Conservation (phyloP, 2,113 vertebrate genomes). For the Oriolus oriolus region DNA sequence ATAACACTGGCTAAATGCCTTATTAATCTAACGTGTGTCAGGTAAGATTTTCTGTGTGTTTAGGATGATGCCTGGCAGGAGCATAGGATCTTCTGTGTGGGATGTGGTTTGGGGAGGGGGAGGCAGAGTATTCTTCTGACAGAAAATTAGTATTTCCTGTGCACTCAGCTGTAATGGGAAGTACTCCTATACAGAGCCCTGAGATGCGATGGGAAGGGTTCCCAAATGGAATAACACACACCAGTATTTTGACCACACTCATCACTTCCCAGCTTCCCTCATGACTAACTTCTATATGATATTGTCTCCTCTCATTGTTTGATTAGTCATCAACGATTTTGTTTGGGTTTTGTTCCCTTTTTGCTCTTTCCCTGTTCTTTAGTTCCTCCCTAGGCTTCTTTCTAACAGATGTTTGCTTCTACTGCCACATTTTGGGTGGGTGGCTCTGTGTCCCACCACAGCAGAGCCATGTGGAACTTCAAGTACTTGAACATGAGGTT, state of each 20-base stretch:
- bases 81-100: background rate
- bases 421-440: background rate
- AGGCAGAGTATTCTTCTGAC: background rate
- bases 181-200: background rate
- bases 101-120: background rate
- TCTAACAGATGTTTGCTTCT: background rate
- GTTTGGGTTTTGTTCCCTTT: background rate
- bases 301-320: background rate
- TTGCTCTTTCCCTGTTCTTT: background rate
- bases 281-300: background rate
- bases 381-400: background rate
- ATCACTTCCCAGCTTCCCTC: background rate
- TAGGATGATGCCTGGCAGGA: background rate
- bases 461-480: background rate
- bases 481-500: background rate
- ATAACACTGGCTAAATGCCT: background rate
- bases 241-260: background rate
- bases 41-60: background rate
- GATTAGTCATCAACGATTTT: background rate
- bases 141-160: background rate
- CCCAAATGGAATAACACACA: background rate
- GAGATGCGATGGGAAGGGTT: background rate
- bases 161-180: background rate
- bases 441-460: background rate
- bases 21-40: constrained; percentile 5